A percentile compares a stretch with the other conserved stretches of the same genome.
Evolutionary conservation across 2,888 invertebrate genomes (phyloP).

Genomic region (Temnothorax rugatulus): DNA sequence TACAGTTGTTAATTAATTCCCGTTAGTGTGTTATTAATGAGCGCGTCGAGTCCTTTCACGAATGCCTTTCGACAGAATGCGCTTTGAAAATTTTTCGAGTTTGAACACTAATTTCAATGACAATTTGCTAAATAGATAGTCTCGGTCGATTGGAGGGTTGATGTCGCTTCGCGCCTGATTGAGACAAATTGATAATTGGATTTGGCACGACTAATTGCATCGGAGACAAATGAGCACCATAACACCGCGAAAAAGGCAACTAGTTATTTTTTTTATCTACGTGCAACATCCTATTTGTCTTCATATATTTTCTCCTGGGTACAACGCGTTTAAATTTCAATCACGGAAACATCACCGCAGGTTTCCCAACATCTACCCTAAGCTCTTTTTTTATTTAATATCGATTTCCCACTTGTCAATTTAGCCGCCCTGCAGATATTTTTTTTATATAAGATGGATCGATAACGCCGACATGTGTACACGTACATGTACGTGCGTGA

Average conservation of each 20-base stretch:
- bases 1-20: neutral
- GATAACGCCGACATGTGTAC: neutral
- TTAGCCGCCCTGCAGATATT: neutral
- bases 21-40: neutral
- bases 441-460: neutral
- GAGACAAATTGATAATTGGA: slow-evolving; percentile 20
- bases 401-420: slow-evolving; percentile 14
- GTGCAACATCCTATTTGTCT: slow-evolving; percentile 1
- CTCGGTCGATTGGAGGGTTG: neutral
- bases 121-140: slow-evolving; percentile 8
- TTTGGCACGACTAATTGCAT: slow-evolving; percentile 8
- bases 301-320: neutral
- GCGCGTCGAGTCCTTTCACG: neutral
- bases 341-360: neutral
- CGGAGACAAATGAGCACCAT: neutral
- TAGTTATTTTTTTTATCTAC: neutral
- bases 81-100: slow-evolving; percentile 3
- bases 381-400: slow-evolving; percentile 11
- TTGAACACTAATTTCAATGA: neutral
- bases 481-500: neutral
- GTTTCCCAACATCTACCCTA: neutral
- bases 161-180: neutral
- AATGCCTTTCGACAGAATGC: neutral
- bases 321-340: slow-evolving; percentile 15
- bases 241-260: neutral